These are phyloP conservation scores for Phenganax marumi DNA, from an alignment of 92 coral and sea anemone genomes.

Conservation along the genomic window DNA sequence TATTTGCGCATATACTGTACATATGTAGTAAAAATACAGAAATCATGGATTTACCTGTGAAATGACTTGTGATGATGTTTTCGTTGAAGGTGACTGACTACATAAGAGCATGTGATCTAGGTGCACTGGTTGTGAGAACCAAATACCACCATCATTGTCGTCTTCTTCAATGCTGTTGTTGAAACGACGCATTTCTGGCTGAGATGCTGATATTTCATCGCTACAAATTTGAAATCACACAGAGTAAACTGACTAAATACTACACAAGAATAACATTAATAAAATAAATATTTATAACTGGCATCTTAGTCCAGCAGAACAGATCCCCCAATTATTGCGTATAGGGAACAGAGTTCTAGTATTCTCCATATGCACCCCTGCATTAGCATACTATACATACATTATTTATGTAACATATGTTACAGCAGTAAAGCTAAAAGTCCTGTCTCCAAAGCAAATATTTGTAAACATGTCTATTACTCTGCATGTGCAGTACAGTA, in stretches of 20 bases:
- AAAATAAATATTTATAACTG: neutral
- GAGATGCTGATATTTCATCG: conserved; percentile 73
- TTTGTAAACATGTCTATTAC: too few relatives aligned
- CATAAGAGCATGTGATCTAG: conserved; percentile 91
- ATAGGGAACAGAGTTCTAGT: too few relatives aligned
- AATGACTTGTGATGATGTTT: conserved; percentile 77
- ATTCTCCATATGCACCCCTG: too few relatives aligned
- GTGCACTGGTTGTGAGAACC: conserved; percentile 95
- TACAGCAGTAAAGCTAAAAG: too few relatives aligned
- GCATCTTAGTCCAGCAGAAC: too few relatives aligned
- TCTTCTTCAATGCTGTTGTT: conserved; percentile 60
- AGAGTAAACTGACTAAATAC: neutral
- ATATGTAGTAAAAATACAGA: neutral
- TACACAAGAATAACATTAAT: neutral
- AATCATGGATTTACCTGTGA: neutral
- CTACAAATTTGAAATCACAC: conserved; percentile 13
- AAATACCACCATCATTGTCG: conserved; percentile 61
- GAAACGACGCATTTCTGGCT: conserved; percentile 81
- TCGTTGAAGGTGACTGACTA: conserved; percentile 84
- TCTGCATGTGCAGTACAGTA: too few relatives aligned
- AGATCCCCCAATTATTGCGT: too few relatives aligned
- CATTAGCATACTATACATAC: too few relatives aligned
- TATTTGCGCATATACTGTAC: too few relatives aligned
- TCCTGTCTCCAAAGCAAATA: too few relatives aligned
- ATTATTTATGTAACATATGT: too few relatives aligned